phyloP scores from a whole-genome alignment of 2,888 invertebrate genomes.

The Acanthosepion esculentum region DNA sequence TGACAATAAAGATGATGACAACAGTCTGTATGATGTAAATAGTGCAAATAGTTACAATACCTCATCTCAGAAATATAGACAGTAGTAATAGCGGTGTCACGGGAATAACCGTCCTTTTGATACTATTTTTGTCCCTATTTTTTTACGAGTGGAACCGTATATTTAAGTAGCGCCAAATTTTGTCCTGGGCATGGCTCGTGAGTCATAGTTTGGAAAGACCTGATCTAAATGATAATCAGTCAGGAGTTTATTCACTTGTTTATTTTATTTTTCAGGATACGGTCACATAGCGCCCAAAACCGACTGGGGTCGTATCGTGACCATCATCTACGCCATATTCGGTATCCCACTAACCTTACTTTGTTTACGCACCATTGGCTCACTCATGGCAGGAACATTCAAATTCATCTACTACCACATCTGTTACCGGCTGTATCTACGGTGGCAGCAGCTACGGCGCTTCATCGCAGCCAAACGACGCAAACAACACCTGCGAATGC shows the following conservation, averaged over 20 bases:
- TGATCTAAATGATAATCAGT: too few relatives aligned
- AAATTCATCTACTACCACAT: slow-evolving; percentile 51
- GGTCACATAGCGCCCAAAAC: slow-evolving; percentile 69
- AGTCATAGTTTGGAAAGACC: too few relatives aligned
- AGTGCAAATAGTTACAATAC: too few relatives aligned
- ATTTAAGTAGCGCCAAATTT: too few relatives aligned
- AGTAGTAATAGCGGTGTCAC: too few relatives aligned
- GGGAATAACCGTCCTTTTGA: too few relatives aligned
- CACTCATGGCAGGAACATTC: slow-evolving; percentile 66
- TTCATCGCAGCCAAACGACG: background rate
- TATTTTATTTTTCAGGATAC: slow-evolving; percentile 61
- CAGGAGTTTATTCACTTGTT: background rate
- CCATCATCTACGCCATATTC: slow-evolving; percentile 67
- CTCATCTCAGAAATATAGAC: too few relatives aligned
- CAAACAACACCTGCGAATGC: background rate
- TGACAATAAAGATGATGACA: too few relatives aligned
- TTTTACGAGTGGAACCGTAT: too few relatives aligned
- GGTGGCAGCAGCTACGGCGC: background rate
- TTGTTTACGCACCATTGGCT: slow-evolving; percentile 67
- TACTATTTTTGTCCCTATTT: too few relatives aligned
- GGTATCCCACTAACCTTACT: slow-evolving; percentile 70
- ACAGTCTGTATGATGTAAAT: too few relatives aligned
- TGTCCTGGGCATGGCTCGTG: too few relatives aligned
- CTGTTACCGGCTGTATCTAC: background rate
- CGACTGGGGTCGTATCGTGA: slow-evolving; percentile 60